Percentiles rank a stretch among this genome's conserved stretches.
phyloP scores from a whole-genome alignment of 1,140 invertebrate species.

The Sminthurides bifidus region DNA sequence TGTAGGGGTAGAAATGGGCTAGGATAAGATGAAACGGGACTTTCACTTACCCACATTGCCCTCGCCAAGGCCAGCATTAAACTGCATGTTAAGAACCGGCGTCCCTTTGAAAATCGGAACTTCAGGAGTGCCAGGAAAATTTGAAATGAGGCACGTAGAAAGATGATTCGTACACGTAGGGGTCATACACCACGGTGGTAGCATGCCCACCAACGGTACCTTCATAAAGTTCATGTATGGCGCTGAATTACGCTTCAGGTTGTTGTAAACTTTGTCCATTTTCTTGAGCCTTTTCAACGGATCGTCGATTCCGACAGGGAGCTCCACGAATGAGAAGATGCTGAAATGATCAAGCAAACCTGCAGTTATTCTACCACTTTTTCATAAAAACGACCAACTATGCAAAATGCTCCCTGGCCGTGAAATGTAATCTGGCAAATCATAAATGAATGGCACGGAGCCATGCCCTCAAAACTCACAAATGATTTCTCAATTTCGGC shows the following conservation, averaged over 20 bases:
- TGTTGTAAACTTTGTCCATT: neutral
- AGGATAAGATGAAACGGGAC: too few species aligned
- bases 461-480: slow-evolving; percentile 12
- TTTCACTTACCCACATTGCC: slow-evolving; percentile 11
- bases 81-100: slow-evolving; percentile 18
- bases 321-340: slow-evolving; percentile 2
- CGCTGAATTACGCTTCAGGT: slow-evolving; percentile 9
- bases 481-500: slow-evolving; percentile 25
- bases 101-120: slow-evolving; percentile 8
- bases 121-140: slow-evolving; percentile 15
- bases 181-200: slow-evolving; percentile 3
- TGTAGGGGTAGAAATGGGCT: too few species aligned
- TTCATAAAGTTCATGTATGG: slow-evolving; percentile 3
- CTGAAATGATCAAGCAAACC: slow-evolving; percentile 5
- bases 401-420: too few species aligned
- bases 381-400: neutral
- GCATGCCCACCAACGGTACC: slow-evolving; percentile 10
- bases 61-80: slow-evolving; percentile 14
- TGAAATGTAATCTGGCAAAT: too few species aligned
- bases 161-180: neutral
- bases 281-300: slow-evolving; percentile 8
- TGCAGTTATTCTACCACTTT: neutral
- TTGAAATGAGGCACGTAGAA: slow-evolving; percentile 11
- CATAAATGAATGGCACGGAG: too few species aligned
- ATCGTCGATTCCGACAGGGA: slow-evolving; percentile 6